A percentile compares a stretch with the other conserved stretches of the same genome.
phyloP scores from a whole-genome alignment of 2,113 vertebrate genomes.

The Aix galericulata region DNA sequence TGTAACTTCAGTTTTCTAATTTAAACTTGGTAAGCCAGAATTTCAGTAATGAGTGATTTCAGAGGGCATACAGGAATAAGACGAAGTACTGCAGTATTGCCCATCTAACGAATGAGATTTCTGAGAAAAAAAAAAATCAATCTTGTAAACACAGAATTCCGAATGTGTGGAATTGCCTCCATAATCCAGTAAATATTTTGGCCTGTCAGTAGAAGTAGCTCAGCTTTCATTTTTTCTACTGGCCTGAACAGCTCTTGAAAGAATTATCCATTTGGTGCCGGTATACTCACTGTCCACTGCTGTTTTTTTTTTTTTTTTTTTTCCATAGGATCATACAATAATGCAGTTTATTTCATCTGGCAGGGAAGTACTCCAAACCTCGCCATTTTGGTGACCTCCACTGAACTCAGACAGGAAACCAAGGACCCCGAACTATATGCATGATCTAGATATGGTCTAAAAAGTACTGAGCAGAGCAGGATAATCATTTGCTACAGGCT shows the following conservation, averaged over 20 bases:
- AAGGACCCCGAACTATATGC: neutral
- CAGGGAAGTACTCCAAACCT: fast-evolving
- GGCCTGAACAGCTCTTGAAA: neutral
- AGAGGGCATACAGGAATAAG: neutral
- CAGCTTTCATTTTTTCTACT: neutral
- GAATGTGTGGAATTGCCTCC: neutral
- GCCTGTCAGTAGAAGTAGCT: neutral
- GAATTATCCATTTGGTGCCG: neutral
- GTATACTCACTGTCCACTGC: neutral
- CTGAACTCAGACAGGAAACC: neutral
- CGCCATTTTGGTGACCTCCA: neutral
- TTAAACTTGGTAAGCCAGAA: neutral
- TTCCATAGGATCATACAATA: neutral
- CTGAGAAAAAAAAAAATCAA: neutral
- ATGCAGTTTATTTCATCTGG: neutral
- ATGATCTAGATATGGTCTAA: neutral
- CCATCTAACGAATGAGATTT: neutral
- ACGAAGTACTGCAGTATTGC: neutral
- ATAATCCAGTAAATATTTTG: neutral
- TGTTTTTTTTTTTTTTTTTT: neutral
- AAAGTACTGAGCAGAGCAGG: neutral
- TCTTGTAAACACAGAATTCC: neutral
- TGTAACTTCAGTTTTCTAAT: constrained; percentile 4
- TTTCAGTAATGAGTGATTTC: neutral
- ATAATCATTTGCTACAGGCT: neutral